phyloP scores from a whole-genome alignment of 1,140 invertebrate genomes.

The Dendroctonus valens region DNA sequence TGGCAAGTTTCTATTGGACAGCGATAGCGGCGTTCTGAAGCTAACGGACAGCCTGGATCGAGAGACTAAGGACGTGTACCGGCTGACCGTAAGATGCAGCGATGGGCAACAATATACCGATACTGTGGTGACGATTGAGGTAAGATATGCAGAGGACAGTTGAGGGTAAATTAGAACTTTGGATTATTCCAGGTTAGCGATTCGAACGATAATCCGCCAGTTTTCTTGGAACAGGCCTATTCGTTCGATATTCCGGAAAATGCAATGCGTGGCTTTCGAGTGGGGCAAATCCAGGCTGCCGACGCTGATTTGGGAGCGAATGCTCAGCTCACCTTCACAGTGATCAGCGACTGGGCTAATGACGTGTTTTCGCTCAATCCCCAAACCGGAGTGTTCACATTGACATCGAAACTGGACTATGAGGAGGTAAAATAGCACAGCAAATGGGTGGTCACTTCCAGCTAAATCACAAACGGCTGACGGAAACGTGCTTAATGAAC shows the following conservation, averaged over 20 bases:
- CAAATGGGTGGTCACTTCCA: too few relatives aligned
- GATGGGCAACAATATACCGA: constrained; percentile 85
- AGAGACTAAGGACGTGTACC: constrained; percentile 77
- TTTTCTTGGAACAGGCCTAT: constrained; percentile 80
- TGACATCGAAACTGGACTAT: constrained; percentile 86
- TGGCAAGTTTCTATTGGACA: constrained; percentile 67
- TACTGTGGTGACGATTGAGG: constrained; percentile 70
- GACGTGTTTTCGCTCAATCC: constrained; percentile 91
- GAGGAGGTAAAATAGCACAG: constrained; percentile 68
- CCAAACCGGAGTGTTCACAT: constrained; percentile 83
- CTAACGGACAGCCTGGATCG: constrained; percentile 79
- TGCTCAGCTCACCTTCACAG: constrained; percentile 82
- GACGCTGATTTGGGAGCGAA: constrained; percentile 85
- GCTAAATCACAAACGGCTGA: too few relatives aligned
- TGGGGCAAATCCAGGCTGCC: constrained; percentile 77
- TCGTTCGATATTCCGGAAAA: constrained; percentile 90
- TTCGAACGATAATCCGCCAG: constrained; percentile 90
- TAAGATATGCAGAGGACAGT: constrained; percentile 44
- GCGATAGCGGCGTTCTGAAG: constrained; percentile 65
- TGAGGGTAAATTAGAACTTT: neutral
- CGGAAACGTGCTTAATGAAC: too few relatives aligned
- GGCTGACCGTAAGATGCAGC: constrained; percentile 77
- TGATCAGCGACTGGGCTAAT: constrained; percentile 91
- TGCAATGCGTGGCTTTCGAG: constrained; percentile 71
- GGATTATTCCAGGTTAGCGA: constrained; percentile 73